These are phyloP conservation scores for Pharmacophagus antenor DNA, from an alignment of 2,888 invertebrate genomes.

Conservation along the genomic window DNA sequence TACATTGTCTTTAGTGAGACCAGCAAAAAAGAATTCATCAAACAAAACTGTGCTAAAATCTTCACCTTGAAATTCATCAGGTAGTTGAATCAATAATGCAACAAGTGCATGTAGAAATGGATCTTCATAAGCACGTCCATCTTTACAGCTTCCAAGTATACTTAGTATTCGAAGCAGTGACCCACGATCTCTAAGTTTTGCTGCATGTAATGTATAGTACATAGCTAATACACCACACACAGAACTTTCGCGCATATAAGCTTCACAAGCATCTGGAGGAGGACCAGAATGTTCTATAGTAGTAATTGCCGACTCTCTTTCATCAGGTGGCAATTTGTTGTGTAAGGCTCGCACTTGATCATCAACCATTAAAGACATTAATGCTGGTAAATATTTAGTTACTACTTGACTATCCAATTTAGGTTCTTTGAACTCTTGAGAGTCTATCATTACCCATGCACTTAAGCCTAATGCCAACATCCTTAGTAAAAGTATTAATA, in stretches of 20 bases:
- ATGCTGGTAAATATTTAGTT: slow-evolving; percentile 95
- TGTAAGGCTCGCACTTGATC: slow-evolving; percentile 92
- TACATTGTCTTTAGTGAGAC: slow-evolving; percentile 93
- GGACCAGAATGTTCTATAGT: slow-evolving; percentile 96
- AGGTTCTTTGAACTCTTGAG: slow-evolving; percentile 96
- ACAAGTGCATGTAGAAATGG: slow-evolving; percentile 96
- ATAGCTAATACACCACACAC: slow-evolving; percentile 96
- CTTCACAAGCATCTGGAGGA: slow-evolving; percentile 95
- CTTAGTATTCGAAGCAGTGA: slow-evolving; percentile 93
- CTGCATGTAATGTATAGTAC: slow-evolving; percentile 96
- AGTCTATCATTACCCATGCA: slow-evolving; percentile 98
- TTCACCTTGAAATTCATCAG: slow-evolving; percentile 95
- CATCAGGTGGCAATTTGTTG: slow-evolving; percentile 94
- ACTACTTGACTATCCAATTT: slow-evolving; percentile 96
- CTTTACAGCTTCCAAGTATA: slow-evolving; percentile 93
- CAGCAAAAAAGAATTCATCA: slow-evolving; percentile 97
- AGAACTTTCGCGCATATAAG: slow-evolving; percentile 93
- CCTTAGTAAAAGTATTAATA: slow-evolving; percentile 91
- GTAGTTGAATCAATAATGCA: slow-evolving; percentile 91
- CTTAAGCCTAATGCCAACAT: slow-evolving; percentile 96
- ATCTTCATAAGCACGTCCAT: slow-evolving; percentile 96
- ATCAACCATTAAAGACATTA: slow-evolving; percentile 96
- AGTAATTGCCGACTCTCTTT: slow-evolving; percentile 94
- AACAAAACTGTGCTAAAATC: slow-evolving; percentile 97
- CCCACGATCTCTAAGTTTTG: slow-evolving; percentile 89